Conservation (phyloP, 2,797 vertebrate genomes). For the Enteromius viviparus region DNA sequence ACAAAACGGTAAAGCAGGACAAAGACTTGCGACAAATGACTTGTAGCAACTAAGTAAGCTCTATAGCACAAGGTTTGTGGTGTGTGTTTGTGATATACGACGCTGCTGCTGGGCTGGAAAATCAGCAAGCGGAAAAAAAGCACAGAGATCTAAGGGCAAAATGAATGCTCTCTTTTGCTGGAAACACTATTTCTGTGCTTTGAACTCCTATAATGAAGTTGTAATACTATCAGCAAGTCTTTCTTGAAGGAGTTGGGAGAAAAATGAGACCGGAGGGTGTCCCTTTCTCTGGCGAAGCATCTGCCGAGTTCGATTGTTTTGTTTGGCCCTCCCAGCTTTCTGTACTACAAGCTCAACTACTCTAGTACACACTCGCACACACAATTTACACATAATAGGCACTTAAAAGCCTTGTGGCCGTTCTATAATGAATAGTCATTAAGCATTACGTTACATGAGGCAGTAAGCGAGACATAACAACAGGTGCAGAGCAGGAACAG, state of each 20-base stretch:
- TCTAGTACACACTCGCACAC: not conserved
- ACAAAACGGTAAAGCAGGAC: constrained; percentile 21
- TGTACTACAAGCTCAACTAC: not conserved
- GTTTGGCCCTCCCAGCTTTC: constrained; percentile 12
- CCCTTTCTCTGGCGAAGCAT: constrained; percentile 14
- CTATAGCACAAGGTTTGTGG: constrained; percentile 16
- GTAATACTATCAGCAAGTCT: constrained; percentile 2
- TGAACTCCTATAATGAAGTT: constrained; percentile 33
- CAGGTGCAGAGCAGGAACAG: constrained; percentile 22
- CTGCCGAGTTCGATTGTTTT: constrained; percentile 14
- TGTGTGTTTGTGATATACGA: constrained; percentile 6
- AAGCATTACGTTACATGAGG: constrained; percentile 9
- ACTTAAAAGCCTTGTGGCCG: constrained; percentile 12
- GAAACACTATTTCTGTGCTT: constrained; percentile 24
- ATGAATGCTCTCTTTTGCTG: constrained; percentile 24
- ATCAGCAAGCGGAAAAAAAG: not conserved
- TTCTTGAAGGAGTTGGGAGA: not conserved
- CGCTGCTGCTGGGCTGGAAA: not conserved
- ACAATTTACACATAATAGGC: constrained; percentile 23
- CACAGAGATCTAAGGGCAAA: constrained; percentile 26
- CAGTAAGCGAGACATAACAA: constrained; percentile 4
- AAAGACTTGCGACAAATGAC: constrained; percentile 34
- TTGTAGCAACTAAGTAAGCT: constrained; percentile 16
- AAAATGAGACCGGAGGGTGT: constrained; percentile 5
- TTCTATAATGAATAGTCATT: constrained; percentile 35